Base-by-base conservation (phyloP, 2,888 invertebrate genomes). In the Celastrina argiolus region DNA sequence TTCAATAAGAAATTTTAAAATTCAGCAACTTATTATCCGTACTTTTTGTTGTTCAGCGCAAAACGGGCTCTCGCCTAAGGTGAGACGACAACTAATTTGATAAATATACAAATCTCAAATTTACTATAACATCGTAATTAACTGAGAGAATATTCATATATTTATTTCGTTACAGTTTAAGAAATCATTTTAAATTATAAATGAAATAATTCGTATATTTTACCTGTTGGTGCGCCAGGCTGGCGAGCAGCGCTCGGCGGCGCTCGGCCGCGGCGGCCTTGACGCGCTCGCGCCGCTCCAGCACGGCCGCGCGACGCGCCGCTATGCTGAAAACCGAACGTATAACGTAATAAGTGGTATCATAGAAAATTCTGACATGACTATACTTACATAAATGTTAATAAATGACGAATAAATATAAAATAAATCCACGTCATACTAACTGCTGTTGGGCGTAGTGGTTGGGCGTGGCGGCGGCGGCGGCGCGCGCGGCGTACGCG, bases 171-270 rank as follows among this genome's bases (percentile, higher is more conserved):
- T n/a, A n/a, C n/a, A n/a, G n/a, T n/a, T n/a, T n/a, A n/a, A n/a
- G n/a, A n/a, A n/a, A n/a, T n/a, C n/a, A n/a, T n/a, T n/a, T n/a
- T n/a, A n/a, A n/a, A n/a, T n/a, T n/a, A n/a, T n/a, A n/a, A n/a
- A n/a, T n/a, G n/a, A n/a, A 26, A 4, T 41, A n/a, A 41, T n/a
- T 22, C 34, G 2, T 58, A n/a, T n/a, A n/a, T n/a, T n/a, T n/a
- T n/a, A 87, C 88, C 84, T 89, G 89, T 81, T 98, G 98, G 83
- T 96, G 98, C 64, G 96, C 96, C 74, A 96, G 94, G 0, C 97
- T 96, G 2, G 96, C 97, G 66, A 95, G 93, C 26, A 99, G 85
- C 26, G 94, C 94, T 61, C 95, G 94, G 2, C 90, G 74, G 14
- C 98, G 92, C 66, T 94, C 94, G 69, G 95, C 95, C 0, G 96